Percentiles rank a stretch among this genome's conserved stretches.
Conservation (phyloP, 2,888 invertebrate genomes). For the Polylopha cassiicola region DNA sequence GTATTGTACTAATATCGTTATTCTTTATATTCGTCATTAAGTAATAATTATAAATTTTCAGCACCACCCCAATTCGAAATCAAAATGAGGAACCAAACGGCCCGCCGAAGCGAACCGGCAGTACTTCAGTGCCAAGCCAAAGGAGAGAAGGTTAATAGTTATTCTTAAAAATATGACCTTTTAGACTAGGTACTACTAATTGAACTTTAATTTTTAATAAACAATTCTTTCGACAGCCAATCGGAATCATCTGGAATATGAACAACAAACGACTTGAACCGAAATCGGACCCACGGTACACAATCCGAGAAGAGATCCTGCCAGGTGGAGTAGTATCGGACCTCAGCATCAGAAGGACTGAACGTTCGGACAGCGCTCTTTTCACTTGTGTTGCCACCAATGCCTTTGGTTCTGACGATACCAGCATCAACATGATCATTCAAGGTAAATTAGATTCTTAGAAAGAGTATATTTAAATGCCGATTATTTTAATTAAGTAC, state of each 20-base stretch:
- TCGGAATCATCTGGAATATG: conserved; percentile 96
- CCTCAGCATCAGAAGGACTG: conserved; percentile 91
- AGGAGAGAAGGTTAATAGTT: conserved; percentile 84
- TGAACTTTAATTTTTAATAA: no score
- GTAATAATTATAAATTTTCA: conserved; percentile 41
- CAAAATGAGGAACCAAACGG: conserved; percentile 93
- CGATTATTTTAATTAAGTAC: background rate
- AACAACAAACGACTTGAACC: conserved; percentile 94
- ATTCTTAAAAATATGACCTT: no score
- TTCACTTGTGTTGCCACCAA: conserved; percentile 96
- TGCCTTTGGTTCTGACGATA: conserved; percentile 95
- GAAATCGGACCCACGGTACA: conserved; percentile 91
- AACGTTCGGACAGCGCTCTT: conserved; percentile 91
- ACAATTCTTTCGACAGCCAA: conserved; percentile 77
- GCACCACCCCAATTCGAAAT: conserved; percentile 96
- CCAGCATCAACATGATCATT: conserved; percentile 96
- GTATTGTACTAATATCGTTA: background rate
- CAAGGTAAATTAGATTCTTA: conserved; percentile 78
- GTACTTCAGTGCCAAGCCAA: conserved; percentile 95
- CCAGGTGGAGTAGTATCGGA: conserved; percentile 92
- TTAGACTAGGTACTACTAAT: no score
- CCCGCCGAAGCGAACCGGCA: conserved; percentile 92
- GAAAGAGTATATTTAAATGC: background rate
- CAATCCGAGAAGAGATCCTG: conserved; percentile 90
- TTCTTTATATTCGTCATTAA: conserved; percentile 1